Base-by-base conservation (phyloP, 1,140 invertebrate species). In the Triops cancriformis region DNA sequence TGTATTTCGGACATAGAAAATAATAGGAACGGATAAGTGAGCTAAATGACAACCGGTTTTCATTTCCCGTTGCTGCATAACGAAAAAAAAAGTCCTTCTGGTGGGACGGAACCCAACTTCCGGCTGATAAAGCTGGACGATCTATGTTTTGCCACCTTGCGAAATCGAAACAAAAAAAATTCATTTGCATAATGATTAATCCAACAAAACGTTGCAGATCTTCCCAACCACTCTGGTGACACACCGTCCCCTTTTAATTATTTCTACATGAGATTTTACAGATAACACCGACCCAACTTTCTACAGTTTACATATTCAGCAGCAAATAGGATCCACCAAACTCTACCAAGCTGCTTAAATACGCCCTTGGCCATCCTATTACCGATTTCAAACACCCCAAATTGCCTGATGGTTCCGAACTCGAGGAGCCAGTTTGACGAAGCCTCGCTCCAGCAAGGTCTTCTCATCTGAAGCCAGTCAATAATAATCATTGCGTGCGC, bases 401-500 rank as follows among this genome's bases (percentile, higher is more conserved):
- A 64, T 64, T 64, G 51, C 51, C 7, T 23, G 10, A 10, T 64
- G 51, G 31, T 37, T 4, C 7, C 31, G 2, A 37, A 7, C 31
- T 4, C 2, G 7, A 37, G 31, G 31, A 37, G 31, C 31, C 7
- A 37, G 31, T 37, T 37, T 7, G 31, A 2, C 7, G 31, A 37
- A 37, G 31, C 31, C 51, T 18, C 1, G 51, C 51, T 64, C 18
- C 5, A 23, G 51, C 51, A 18, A 64, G 51, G 51, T 64, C 51
- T 64, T 64, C n/a, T 14, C 51, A 64, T 23, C 51, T 7, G 23
- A 64, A 64, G 51, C 14, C 14, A 64, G 51, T 64, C 51, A 64
- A 64, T 64, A 64, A 64, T 64, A 64, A 64, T 64, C 51, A 23
- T 64, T 64, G 51, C n/a, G n/a, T 64, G 51, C 51, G 51, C 51